These are phyloP conservation scores for Drosophila equinoxialis DNA, from an alignment of 1,140 invertebrate genomes.

Conservation along the genomic window DNA sequence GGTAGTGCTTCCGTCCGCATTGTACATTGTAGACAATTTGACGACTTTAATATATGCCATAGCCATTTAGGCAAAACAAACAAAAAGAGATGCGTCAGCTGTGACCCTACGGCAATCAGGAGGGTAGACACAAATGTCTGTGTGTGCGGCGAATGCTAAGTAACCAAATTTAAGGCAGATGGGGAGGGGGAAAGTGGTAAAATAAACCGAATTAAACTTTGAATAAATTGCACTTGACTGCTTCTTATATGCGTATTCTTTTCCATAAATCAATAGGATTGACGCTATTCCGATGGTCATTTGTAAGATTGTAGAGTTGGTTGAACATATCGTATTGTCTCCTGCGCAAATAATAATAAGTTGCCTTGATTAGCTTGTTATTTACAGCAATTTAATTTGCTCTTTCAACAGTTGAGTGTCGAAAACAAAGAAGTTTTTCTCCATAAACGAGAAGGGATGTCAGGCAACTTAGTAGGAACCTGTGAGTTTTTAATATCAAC, in stretches of 20 bases:
- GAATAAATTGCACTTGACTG: slow-evolving; percentile 7
- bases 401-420: no score
- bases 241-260: background rate
- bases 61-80: background rate
- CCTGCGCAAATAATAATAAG: no score
- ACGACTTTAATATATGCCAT: background rate
- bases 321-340: no score
- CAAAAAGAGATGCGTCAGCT: background rate
- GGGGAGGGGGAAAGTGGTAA: background rate
- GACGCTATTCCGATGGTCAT: background rate
- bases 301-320: no score
- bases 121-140: background rate
- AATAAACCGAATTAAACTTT: background rate
- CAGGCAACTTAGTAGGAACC: no score
- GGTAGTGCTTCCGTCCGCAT: background rate
- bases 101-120: background rate
- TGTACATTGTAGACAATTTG: background rate
- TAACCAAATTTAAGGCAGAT: background rate
- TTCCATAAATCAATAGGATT: slow-evolving; percentile 1
- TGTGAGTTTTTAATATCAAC: no score
- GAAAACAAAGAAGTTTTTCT: no score
- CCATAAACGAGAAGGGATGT: no score
- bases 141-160: background rate
- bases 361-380: no score
- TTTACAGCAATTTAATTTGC: no score